A percentile compares a stretch with the other conserved stretches of the same genome.
Conservation (phyloP, 1,140 invertebrate species). For the Drosophila trapezifrons region DNA sequence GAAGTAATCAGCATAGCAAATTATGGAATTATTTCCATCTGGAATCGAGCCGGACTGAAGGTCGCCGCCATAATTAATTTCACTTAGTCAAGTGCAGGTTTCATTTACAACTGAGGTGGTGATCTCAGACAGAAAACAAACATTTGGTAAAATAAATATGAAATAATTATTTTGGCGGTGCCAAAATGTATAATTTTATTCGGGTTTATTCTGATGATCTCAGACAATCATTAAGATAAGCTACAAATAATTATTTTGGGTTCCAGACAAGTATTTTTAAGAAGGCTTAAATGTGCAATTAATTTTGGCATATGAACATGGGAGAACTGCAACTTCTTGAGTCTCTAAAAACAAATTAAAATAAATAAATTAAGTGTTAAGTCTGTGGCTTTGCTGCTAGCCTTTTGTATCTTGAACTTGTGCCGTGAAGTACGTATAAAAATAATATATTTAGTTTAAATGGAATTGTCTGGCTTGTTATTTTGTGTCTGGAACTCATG, state of each 20-base stretch:
- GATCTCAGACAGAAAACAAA: conserved; percentile 18
- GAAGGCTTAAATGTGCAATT: not conserved
- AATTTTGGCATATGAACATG: not conserved
- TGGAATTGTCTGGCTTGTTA: not conserved
- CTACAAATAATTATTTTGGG: not conserved
- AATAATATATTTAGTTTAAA: not conserved
- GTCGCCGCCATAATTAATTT: conserved; percentile 24
- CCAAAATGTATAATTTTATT: not conserved
- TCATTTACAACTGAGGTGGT: conserved; percentile 20
- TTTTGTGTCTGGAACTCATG: conserved; percentile 1
- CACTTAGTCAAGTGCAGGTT: conserved; percentile 33
- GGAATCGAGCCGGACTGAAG: conserved; percentile 30
- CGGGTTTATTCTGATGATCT: conserved; percentile 3
- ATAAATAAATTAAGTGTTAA: too few species aligned
- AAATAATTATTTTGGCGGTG: not conserved
- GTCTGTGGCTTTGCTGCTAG: too few species aligned
- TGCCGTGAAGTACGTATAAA: not conserved
- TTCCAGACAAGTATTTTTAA: not conserved
- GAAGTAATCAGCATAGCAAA: conserved; percentile 51
- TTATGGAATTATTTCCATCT: conserved; percentile 57
- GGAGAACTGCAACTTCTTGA: too few species aligned
- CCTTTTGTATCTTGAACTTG: too few species aligned
- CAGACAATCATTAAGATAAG: conserved; percentile 5
- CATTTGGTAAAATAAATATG: not conserved
- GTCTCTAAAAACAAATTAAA: not conserved